A percentile compares a stretch with the other conserved stretches of the same genome.
phyloP scores from a whole-genome alignment of 1,140 invertebrate species.

The Trichomalopsis sarcophagae region DNA sequence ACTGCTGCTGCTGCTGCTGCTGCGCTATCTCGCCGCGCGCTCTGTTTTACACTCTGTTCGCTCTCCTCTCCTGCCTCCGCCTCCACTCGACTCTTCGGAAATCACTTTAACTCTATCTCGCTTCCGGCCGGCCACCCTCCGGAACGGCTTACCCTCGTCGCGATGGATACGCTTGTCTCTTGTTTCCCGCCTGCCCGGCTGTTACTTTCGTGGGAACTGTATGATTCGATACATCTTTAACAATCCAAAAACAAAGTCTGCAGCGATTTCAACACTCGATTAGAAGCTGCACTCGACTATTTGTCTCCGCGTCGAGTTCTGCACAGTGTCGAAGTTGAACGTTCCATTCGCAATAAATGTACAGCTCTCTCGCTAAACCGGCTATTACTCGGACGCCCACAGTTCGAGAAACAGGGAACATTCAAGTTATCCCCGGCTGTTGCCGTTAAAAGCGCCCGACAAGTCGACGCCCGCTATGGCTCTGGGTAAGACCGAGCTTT shows the following conservation, averaged over 20 bases:
- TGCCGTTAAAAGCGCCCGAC: neutral
- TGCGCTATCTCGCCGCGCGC: neutral
- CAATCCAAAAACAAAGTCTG: too few relatives aligned
- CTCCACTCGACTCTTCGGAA: conserved; percentile 1
- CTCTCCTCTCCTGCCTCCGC: neutral
- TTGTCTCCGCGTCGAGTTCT: neutral
- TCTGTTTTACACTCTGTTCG: conserved; percentile 20
- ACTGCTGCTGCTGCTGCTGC: conserved; percentile 6
- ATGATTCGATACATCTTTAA: too few relatives aligned
- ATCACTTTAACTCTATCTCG: conserved; percentile 34
- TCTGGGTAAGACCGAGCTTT: neutral
- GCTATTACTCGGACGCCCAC: neutral
- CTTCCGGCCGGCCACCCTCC: neutral
- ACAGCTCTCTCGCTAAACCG: neutral
- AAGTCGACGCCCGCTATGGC: neutral
- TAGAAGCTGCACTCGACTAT: neutral
- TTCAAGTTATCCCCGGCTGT: neutral
- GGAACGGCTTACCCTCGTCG: neutral
- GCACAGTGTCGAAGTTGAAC: neutral
- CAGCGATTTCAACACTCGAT: neutral
- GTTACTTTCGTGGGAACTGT: too few relatives aligned
- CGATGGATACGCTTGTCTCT: neutral
- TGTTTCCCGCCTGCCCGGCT: too few relatives aligned
- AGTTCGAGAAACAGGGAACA: neutral
- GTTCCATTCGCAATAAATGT: neutral